Percentiles rank a stretch among this genome's conserved stretches.
Evolutionary conservation across 2,888 invertebrate species (phyloP).

Genomic region (Parnassius apollo): DNA sequence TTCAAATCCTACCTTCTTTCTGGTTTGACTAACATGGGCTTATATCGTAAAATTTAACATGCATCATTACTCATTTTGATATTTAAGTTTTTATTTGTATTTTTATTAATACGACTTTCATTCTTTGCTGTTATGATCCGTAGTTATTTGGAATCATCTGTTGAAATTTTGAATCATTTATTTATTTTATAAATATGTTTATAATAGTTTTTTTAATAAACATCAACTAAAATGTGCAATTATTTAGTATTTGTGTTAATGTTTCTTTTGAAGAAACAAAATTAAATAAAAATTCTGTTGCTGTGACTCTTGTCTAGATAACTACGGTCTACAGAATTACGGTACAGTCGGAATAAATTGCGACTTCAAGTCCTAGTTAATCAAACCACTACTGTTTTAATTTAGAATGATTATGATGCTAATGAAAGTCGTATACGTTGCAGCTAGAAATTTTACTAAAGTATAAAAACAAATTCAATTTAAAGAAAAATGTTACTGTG

Average conservation of each 20-base stretch:
- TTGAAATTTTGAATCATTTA: too few species aligned
- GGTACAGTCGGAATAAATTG: too few species aligned
- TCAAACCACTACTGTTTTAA: slow-evolving; percentile 9
- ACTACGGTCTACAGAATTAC: background rate
- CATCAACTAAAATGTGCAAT: too few species aligned
- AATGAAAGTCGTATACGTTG: slow-evolving; percentile 11
- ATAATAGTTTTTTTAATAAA: too few species aligned
- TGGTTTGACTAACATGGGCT: slow-evolving; percentile 23
- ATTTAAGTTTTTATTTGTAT: too few species aligned
- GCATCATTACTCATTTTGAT: too few species aligned
- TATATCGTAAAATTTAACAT: background rate
- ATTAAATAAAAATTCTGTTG: background rate
- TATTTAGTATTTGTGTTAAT: too few species aligned
- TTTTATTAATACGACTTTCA: too few species aligned
- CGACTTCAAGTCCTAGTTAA: slow-evolving; percentile 17
- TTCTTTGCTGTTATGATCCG: too few species aligned
- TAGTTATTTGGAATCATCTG: too few species aligned
- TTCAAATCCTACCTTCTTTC: background rate
- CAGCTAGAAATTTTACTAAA: slow-evolving; percentile 15
- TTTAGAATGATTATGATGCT: slow-evolving; percentile 13
- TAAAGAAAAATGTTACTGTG: slow-evolving; percentile 51
- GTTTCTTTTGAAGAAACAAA: too few species aligned
- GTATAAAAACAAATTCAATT: slow-evolving; percentile 18
- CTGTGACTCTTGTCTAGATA: background rate
- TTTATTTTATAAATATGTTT: too few species aligned